Evolutionary conservation across 2,113 vertebrate genomes (phyloP), one percentile per base, ranked within the genome.

Genomic region (Seriola dumerili): DNA sequence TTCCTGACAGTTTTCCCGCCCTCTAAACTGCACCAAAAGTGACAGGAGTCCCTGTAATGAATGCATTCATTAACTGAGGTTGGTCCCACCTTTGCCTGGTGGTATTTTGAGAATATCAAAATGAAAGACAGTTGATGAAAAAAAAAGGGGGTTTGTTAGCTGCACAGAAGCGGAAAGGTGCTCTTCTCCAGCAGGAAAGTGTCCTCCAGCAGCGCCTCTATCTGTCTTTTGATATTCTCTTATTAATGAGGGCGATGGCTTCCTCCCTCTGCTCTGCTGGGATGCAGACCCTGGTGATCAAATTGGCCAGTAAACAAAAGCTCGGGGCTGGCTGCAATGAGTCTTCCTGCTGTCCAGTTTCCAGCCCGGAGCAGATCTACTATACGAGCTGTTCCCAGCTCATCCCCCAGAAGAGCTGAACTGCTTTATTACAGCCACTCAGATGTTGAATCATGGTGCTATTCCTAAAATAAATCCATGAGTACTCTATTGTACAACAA

Each of bases 391-490:
- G 29, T 65, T 76, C 59, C 10, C 68, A 59, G 16, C 74, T 83
- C 79, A 62, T 64, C 80, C 38, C 80, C 19, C 78, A 19, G n/a
- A 67, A 62, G 72, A 80, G 70, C 48, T 88, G 72, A 76, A 11
- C 63, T 9, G 83, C 76, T 88, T 90, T 68, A 65, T 85, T 88
- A 50, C 66, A 78, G 44, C 79, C 83, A 78, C 90, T 90, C 89
- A 42, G 81, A 89, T 83, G 76, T 82, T 90, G 88, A 91, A 88
- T 93, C 90, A 91, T 52, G 50, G 68, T 38, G 57, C 54, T 52
- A 23, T 73, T 85, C 84, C 85, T 76, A 89, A 92, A 92, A 92
- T 93, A 91, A 74, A 86, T 68, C 23, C 6, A 70, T 13, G 78
- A 80, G 76, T 69, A 72, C 80, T 83, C 57, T 67, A 75, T 75